A percentile compares a stretch with the other conserved stretches of the same genome.
Conservation (phyloP, 2,888 invertebrate genomes). For the Ariolimax columbianus region DNA sequence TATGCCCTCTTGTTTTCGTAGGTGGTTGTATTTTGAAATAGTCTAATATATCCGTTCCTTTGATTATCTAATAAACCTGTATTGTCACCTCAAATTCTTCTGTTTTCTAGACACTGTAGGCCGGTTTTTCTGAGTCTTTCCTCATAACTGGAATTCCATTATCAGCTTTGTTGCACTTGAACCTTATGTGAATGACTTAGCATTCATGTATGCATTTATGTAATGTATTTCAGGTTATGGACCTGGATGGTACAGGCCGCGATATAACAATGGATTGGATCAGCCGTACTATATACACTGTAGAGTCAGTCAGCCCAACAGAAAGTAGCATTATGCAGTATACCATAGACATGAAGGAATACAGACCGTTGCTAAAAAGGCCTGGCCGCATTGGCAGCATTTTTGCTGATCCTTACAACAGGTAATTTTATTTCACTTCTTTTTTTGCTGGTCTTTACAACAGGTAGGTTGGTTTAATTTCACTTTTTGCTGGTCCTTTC, state of each 20-base stretch:
- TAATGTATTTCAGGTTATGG: constrained; percentile 60
- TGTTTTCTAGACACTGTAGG: too few relatives aligned
- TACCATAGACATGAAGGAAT: constrained; percentile 68
- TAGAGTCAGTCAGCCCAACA: constrained; percentile 82
- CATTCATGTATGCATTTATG: too few relatives aligned
- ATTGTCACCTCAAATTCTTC: too few relatives aligned
- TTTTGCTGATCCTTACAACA: constrained; percentile 87
- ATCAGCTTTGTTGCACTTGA: too few relatives aligned
- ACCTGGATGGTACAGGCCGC: constrained; percentile 79
- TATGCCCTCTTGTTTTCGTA: too few relatives aligned
- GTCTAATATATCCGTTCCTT: too few relatives aligned
- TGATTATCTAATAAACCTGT: too few relatives aligned
- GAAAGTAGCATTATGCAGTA: constrained; percentile 78
- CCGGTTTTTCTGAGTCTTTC: too few relatives aligned
- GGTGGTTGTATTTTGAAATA: too few relatives aligned
- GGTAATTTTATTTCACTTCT: constrained; percentile 79
- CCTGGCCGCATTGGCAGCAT: constrained; percentile 83
- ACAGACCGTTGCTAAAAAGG: constrained; percentile 65
- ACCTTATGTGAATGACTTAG: too few relatives aligned
- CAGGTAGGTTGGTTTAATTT: not conserved
- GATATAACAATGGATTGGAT: constrained; percentile 93
- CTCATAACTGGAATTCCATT: too few relatives aligned
- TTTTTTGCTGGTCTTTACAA: not conserved
- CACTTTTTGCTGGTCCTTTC: too few relatives aligned
- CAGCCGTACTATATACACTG: constrained; percentile 89